Conservation (phyloP, 1,140 invertebrate species). For the Aporrectodea caliginosa region DNA sequence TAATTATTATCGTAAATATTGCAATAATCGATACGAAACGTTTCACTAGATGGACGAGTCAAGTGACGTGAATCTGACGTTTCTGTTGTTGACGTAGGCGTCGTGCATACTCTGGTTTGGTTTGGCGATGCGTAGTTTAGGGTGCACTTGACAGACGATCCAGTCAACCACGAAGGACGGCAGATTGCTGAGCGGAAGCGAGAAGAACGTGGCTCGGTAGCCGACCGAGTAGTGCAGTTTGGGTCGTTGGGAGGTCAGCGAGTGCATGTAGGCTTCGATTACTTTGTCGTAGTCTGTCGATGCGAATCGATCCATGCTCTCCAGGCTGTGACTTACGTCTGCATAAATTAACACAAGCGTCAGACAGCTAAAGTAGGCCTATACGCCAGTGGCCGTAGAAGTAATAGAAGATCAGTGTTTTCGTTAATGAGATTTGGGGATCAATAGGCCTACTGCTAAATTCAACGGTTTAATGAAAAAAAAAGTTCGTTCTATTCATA, state of each 20-base stretch:
- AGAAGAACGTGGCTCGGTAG: neutral
- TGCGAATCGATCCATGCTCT: neutral
- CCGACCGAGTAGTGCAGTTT: constrained; percentile 1
- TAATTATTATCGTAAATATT: too few relatives aligned
- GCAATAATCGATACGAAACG: too few relatives aligned
- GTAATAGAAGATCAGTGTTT: too few relatives aligned
- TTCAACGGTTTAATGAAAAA: too few relatives aligned
- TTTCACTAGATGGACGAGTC: neutral
- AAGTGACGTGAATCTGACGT: neutral
- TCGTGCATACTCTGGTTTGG: neutral
- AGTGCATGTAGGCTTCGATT: constrained; percentile 5
- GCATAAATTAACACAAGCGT: neutral
- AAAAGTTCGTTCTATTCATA: too few relatives aligned
- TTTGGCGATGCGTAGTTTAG: neutral
- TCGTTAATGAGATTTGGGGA: too few relatives aligned
- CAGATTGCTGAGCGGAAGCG: constrained; percentile 6
- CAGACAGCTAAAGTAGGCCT: neutral
- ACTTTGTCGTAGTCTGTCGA: constrained; percentile 2
- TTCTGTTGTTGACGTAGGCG: neutral
- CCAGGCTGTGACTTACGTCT: constrained; percentile 2
- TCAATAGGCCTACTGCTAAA: too few relatives aligned
- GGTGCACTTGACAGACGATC: neutral
- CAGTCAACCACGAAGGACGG: constrained; percentile 4
- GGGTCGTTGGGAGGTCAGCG: neutral
- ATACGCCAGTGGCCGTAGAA: too few relatives aligned